Conservation (phyloP, 2,113 vertebrate species). For the Corynorhinus townsendii region DNA sequence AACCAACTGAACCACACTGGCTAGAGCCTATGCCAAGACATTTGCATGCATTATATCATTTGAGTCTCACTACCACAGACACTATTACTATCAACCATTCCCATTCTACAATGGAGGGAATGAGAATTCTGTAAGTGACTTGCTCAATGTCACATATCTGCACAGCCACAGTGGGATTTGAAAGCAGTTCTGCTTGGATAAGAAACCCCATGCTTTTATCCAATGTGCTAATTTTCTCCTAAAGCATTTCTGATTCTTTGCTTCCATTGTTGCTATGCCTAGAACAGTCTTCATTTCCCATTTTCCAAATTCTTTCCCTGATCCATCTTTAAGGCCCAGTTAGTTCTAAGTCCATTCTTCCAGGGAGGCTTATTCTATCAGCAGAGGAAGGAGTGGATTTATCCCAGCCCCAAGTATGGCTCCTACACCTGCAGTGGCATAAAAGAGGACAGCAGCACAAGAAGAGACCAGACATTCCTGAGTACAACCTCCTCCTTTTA, state of each 20-base stretch:
- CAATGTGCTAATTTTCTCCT: not conserved
- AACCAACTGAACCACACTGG: not conserved
- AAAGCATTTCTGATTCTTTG: slow-evolving; percentile 1
- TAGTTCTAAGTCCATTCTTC: not conserved
- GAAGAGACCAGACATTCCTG: not conserved
- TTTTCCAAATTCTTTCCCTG: slow-evolving; percentile 5
- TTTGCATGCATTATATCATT: not conserved
- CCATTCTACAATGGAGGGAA: not conserved
- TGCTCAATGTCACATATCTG: not conserved
- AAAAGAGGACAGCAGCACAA: not conserved
- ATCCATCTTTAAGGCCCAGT: not conserved
- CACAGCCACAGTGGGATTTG: not conserved
- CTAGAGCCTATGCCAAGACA: not conserved
- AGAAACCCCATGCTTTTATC: not conserved
- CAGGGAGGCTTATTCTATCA: not conserved
- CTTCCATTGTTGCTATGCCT: not conserved
- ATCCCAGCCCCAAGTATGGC: not conserved
- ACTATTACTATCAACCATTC: not conserved
- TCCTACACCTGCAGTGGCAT: not conserved
- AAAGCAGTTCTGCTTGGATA: not conserved
- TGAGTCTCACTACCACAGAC: not conserved
- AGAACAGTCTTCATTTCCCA: not conserved
- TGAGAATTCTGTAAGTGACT: not conserved
- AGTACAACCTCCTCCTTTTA: not conserved
- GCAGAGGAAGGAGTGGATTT: not conserved